A percentile compares a stretch with the other conserved stretches of the same genome.
Conservation (phyloP, 2,113 vertebrate genomes). For the Pipa parva region DNA sequence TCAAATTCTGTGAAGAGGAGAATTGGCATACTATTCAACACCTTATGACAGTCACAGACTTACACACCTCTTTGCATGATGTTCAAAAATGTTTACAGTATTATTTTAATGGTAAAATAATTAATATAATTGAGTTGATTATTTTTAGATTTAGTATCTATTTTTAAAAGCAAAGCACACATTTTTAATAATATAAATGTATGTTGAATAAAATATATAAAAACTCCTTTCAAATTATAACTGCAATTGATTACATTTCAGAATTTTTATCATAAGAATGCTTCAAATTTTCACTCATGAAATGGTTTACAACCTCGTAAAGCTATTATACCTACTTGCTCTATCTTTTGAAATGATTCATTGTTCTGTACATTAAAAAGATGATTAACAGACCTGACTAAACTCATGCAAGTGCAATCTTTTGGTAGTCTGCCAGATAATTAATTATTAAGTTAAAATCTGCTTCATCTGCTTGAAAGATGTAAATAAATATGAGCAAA, state of each 20-base stretch:
- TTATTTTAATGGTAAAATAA: too few relatives aligned
- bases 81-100: too few relatives aligned
- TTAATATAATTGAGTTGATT: constrained; percentile 43
- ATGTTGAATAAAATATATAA: constrained; percentile 26
- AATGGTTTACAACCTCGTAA: constrained; percentile 39
- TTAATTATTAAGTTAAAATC: constrained; percentile 19
- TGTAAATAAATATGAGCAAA: not conserved
- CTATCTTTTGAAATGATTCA: constrained; percentile 15
- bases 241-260: constrained; percentile 44
- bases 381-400: constrained; percentile 26
- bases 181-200: too few relatives aligned
- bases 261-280: constrained; percentile 42
- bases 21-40: too few relatives aligned
- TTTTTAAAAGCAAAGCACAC: too few relatives aligned
- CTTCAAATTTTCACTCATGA: constrained; percentile 31
- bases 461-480: constrained; percentile 7
- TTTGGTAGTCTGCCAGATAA: constrained; percentile 13
- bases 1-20: too few relatives aligned
- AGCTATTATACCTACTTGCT: constrained; percentile 32
- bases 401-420: not conserved
- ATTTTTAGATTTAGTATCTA: constrained; percentile 49
- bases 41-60: too few relatives aligned
- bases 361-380: constrained; percentile 4
- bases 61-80: too few relatives aligned
- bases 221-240: constrained; percentile 50